Percentiles rank a stretch among this genome's conserved stretches.
Evolutionary conservation across 2,797 vertebrate species (phyloP).

Genomic region (Sebastes diaconus): DNA sequence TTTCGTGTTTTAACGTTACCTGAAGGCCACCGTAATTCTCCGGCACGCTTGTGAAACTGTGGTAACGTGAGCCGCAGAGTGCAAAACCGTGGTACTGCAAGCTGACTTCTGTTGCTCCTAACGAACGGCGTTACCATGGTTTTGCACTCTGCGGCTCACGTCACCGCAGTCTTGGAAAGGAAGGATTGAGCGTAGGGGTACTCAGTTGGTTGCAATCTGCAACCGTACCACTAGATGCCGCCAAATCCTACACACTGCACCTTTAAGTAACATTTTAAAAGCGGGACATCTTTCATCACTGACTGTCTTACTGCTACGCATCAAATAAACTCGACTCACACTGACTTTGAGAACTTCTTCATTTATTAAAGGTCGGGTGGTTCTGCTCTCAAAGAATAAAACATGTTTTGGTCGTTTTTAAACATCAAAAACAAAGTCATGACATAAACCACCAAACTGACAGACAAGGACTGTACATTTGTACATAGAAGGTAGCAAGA

Average conservation of each 20-base stretch:
- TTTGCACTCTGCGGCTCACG: too few relatives aligned
- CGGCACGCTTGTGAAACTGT: too few relatives aligned
- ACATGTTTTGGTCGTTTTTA: slow-evolving; percentile 34
- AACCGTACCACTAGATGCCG: accelerated
- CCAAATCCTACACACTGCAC: too few relatives aligned
- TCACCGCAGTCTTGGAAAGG: too few relatives aligned
- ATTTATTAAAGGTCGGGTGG: slow-evolving; percentile 63
- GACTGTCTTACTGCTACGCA: accelerated
- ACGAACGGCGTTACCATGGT: too few relatives aligned
- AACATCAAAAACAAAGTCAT: slow-evolving; percentile 30
- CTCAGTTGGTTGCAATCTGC: too few relatives aligned
- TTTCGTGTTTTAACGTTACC: too few relatives aligned
- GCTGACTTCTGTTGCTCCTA: too few relatives aligned
- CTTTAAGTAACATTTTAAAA: background rate
- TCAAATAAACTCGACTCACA: slow-evolving; percentile 40
- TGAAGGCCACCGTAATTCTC: too few relatives aligned
- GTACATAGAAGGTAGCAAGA: slow-evolving; percentile 61
- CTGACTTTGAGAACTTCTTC: slow-evolving; percentile 63
- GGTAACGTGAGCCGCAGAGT: too few relatives aligned
- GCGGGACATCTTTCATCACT: background rate
- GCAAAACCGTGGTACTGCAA: too few relatives aligned
- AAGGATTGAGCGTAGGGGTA: accelerated
- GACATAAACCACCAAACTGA: slow-evolving; percentile 47
- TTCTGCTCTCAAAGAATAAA: slow-evolving; percentile 45
- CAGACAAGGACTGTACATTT: slow-evolving; percentile 72